These are phyloP conservation scores for Dasyurus viverrinus DNA, from an alignment of 2,113 vertebrate genomes.

Conservation along the genomic window DNA sequence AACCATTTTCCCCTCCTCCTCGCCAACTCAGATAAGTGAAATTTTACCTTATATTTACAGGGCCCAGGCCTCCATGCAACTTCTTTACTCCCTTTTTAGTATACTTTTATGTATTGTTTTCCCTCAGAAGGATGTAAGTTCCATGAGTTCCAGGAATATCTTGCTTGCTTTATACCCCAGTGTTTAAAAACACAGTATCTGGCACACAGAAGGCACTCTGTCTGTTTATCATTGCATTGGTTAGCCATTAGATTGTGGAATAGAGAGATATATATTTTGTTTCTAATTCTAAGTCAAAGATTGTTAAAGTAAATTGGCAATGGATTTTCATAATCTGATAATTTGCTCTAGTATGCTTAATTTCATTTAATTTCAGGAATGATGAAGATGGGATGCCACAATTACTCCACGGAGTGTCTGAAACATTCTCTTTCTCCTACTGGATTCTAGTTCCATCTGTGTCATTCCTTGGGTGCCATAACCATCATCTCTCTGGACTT, in stretches of 20 bases:
- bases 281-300: background rate
- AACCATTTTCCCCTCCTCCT: no score
- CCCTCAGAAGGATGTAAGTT: background rate
- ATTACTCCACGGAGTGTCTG: background rate
- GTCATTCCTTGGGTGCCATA: background rate
- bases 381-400: constrained; percentile 64
- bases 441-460: background rate
- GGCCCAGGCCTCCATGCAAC: background rate
- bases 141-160: background rate
- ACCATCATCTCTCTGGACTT: background rate
- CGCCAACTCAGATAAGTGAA: background rate
- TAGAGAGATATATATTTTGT: background rate
- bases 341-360: background rate
- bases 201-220: background rate
- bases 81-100: background rate
- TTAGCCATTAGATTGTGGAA: background rate
- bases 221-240: background rate
- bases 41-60: background rate
- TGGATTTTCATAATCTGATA: background rate
- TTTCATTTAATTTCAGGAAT: constrained; percentile 57
- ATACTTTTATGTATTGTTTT: background rate
- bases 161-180: background rate
- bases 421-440: background rate
- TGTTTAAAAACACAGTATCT: background rate
- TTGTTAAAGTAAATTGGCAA: no score